A percentile compares a stretch with the other conserved stretches of the same genome.
These are phyloP conservation scores for Cuculus canorus DNA, from an alignment of 2,797 vertebrate genomes.

Conservation along the genomic window DNA sequence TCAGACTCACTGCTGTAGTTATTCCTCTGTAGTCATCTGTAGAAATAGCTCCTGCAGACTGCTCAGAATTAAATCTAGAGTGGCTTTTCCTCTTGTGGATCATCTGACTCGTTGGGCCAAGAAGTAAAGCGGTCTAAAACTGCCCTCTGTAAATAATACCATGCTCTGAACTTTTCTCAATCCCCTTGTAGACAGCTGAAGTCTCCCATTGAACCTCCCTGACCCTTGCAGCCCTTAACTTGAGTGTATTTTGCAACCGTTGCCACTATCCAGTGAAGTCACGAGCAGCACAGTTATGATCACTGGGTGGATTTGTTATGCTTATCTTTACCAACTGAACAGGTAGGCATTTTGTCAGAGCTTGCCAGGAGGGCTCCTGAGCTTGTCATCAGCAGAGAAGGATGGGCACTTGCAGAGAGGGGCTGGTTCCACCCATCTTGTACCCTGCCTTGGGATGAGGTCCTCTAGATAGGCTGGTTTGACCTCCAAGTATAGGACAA, in stretches of 20 bases:
- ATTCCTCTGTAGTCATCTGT: not conserved
- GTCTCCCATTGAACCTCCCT: not conserved
- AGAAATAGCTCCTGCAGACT: not conserved
- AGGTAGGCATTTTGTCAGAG: not conserved
- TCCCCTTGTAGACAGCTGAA: not conserved
- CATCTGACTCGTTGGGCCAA: not conserved
- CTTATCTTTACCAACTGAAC: not conserved
- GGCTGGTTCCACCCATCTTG: not conserved
- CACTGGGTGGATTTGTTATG: not conserved
- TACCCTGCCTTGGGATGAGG: not conserved
- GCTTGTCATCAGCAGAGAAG: not conserved
- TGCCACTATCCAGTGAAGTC: not conserved
- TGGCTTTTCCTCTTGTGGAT: not conserved
- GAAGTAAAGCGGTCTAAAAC: not conserved
- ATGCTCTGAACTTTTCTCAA: not conserved
- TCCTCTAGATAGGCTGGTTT: not conserved
- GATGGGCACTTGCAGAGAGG: not conserved
- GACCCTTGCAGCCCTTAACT: not conserved
- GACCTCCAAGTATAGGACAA: not conserved
- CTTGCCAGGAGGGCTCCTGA: not conserved
- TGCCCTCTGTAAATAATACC: not conserved
- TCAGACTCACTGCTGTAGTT: not conserved
- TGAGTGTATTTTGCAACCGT: not conserved
- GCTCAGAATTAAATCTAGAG: not conserved
- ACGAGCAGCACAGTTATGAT: not conserved